phyloP scores from a whole-genome alignment of 2,888 invertebrate genomes.

The Lamproptera curius region DNA sequence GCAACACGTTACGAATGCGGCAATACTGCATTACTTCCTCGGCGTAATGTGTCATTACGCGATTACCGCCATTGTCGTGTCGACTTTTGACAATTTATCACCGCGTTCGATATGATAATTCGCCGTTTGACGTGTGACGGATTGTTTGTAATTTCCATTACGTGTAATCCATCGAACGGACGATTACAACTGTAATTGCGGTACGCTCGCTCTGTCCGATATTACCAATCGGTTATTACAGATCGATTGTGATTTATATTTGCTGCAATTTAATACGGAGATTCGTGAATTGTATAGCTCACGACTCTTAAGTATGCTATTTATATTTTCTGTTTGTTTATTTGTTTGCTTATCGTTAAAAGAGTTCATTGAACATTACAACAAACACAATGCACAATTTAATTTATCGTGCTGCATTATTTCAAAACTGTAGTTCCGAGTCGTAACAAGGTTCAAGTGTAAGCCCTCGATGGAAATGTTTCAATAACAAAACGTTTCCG shows the following conservation, averaged over 20 bases:
- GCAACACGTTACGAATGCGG: constrained; percentile 45
- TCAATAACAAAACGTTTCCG: constrained; percentile 20
- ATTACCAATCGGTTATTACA: too few species aligned
- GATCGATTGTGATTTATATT: too few species aligned
- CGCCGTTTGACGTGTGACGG: constrained; percentile 46
- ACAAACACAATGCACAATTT: too few species aligned
- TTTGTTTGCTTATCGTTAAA: too few species aligned
- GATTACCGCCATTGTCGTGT: constrained; percentile 42
- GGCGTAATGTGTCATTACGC: constrained; percentile 37
- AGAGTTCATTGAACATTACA: too few species aligned
- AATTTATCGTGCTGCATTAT: too few species aligned
- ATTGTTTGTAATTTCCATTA: constrained; percentile 23
- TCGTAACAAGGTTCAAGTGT: constrained; percentile 13
- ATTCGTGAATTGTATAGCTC: too few species aligned
- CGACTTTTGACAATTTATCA: constrained; percentile 41
- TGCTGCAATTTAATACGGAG: too few species aligned
- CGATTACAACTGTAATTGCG: constrained; percentile 9
- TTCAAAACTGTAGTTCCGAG: neutral
- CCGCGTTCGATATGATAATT: constrained; percentile 45
- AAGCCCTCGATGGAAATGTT: constrained; percentile 3
- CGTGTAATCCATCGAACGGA: neutral
- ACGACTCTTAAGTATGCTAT: too few species aligned
- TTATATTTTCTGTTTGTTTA: too few species aligned
- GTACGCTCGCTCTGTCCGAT: too few species aligned
- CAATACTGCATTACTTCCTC: constrained; percentile 44